Percentiles rank a stretch among this genome's conserved stretches.
Conservation (phyloP, 2,797 vertebrate species). For the Arrhamphus sclerolepis region DNA sequence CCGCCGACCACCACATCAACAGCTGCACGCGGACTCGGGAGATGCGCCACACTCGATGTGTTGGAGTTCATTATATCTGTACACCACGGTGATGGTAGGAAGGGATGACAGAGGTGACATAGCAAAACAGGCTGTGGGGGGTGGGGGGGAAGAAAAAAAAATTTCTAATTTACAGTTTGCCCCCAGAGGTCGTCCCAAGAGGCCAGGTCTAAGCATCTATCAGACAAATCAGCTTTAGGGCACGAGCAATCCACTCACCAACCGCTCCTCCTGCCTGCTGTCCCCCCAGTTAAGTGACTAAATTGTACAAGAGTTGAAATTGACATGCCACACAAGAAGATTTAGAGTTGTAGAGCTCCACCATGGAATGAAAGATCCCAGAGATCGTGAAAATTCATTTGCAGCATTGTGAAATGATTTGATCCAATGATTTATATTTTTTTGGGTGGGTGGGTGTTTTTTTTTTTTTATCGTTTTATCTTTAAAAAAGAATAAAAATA, state of each 20-base stretch:
- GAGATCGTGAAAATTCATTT: background rate
- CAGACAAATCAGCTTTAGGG: constrained; percentile 74
- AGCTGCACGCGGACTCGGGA: constrained; percentile 25
- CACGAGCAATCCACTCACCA: constrained; percentile 66
- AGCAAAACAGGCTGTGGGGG: constrained; percentile 39
- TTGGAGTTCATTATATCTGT: constrained; percentile 60
- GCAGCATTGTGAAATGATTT: background rate
- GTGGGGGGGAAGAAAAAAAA: background rate
- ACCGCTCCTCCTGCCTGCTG: constrained; percentile 51
- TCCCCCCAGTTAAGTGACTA: constrained; percentile 50
- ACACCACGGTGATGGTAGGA: constrained; percentile 30
- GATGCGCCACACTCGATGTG: too few species aligned
- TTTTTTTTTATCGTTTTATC: too few species aligned
- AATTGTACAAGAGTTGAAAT: constrained; percentile 43
- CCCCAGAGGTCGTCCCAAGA: constrained; percentile 65
- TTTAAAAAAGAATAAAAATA: background rate
- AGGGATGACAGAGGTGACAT: constrained; percentile 58
- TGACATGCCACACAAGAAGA: constrained; percentile 30
- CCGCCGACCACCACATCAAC: constrained; percentile 25
- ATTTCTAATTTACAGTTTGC: constrained; percentile 73
- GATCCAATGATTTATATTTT: too few species aligned
- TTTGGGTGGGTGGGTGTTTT: too few species aligned
- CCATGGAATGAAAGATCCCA: background rate
- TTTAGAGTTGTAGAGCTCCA: constrained; percentile 10
- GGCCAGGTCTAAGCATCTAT: constrained; percentile 69